A percentile compares a stretch with the other conserved stretches of the same genome.
Conservation (phyloP, 2,888 invertebrate genomes). For the Merodon equestris region DNA sequence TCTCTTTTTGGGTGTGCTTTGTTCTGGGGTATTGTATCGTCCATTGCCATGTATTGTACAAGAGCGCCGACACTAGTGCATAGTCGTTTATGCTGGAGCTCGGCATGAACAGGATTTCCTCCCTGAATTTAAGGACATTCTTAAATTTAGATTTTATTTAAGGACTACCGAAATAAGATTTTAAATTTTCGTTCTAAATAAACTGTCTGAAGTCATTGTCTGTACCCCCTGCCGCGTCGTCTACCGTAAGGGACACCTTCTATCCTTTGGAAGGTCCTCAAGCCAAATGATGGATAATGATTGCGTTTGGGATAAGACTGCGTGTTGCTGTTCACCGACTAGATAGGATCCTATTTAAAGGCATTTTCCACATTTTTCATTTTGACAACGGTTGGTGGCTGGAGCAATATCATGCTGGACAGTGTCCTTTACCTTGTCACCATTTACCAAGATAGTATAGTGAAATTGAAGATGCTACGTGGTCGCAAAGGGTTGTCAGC, state of each 20-base stretch:
- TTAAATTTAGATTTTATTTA: constrained; percentile 49
- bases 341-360: constrained; percentile 51
- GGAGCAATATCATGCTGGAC: neutral
- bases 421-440: constrained; percentile 7
- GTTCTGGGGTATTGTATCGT: constrained; percentile 21
- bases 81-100: constrained; percentile 38
- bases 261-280: constrained; percentile 43
- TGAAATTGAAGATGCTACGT: constrained; percentile 48
- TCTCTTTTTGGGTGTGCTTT: constrained; percentile 25
- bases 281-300: constrained; percentile 54
- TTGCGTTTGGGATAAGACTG: constrained; percentile 40
- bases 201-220: too few species aligned
- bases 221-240: too few species aligned
- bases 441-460: constrained; percentile 45
- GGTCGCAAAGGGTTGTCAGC: constrained; percentile 26
- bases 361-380: too few species aligned
- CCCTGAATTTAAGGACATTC: constrained; percentile 60
- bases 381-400: constrained; percentile 17
- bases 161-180: neutral
- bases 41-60: constrained; percentile 55
- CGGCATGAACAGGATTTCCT: constrained; percentile 50
- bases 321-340: constrained; percentile 44
- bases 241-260: constrained; percentile 54
- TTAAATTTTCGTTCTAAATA: neutral
- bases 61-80: constrained; percentile 17